A percentile compares a stretch with the other conserved stretches of the same genome.
Evolutionary conservation across 2,797 vertebrate genomes (phyloP).

Genomic region (Heterohyrax brucei): DNA sequence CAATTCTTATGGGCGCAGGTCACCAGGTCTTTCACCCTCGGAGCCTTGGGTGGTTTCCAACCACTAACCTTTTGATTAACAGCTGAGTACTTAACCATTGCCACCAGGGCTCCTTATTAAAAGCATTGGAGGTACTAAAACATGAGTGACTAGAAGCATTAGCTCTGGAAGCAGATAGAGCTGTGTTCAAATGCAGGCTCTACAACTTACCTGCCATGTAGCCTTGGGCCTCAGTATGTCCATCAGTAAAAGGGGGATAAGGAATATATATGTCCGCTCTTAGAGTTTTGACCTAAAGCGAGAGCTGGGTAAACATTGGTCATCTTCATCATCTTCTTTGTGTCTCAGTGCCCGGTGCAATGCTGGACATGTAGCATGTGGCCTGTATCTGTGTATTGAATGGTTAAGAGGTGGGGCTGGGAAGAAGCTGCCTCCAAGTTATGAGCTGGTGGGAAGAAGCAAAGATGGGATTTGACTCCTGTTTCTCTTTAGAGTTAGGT

Average conservation of each 20-base stretch:
- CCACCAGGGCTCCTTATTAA: not conserved
- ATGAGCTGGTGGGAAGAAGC: not conserved
- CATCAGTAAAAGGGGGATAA: not conserved
- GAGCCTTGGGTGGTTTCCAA: not conserved
- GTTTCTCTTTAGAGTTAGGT: not conserved
- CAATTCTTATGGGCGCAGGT: not conserved
- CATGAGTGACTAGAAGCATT: too few relatives aligned
- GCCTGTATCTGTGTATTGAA: accelerated
- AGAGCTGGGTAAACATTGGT: not conserved
- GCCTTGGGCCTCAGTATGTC: not conserved
- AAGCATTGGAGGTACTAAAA: too few relatives aligned
- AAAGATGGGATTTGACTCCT: not conserved
- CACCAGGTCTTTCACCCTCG: not conserved
- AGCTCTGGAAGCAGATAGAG: too few relatives aligned
- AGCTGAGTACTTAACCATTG: too few relatives aligned
- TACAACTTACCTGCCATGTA: accelerated
- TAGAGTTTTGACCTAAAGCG: not conserved
- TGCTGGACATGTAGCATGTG: accelerated
- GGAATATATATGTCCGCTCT: not conserved
- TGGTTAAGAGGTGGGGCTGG: not conserved
- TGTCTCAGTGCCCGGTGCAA: accelerated
- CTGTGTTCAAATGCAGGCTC: not conserved
- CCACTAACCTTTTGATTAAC: not conserved
- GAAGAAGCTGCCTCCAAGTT: not conserved
- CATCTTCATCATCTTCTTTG: not conserved